Evolutionary conservation across 2,113 vertebrate genomes (phyloP).

Genomic region (Turnix velox): DNA sequence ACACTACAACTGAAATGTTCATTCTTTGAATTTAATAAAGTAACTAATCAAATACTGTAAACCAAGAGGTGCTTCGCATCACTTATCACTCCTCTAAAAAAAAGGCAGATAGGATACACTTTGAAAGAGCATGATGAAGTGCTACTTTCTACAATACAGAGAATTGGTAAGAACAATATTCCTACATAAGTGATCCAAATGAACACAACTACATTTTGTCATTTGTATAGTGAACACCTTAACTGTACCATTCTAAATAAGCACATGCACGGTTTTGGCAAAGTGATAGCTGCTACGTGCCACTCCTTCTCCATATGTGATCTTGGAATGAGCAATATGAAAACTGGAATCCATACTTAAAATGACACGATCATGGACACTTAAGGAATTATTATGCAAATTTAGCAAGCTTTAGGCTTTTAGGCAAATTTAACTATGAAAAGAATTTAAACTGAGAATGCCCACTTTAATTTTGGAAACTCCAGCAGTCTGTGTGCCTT

Average conservation of each 20-base stretch:
- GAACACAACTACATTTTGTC: background rate
- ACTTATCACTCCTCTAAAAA: background rate
- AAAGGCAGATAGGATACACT: background rate
- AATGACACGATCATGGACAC: background rate
- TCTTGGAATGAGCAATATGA: background rate
- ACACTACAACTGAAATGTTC: background rate
- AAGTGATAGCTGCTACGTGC: background rate
- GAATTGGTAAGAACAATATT: background rate
- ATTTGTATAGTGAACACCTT: background rate
- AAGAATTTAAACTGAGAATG: rapidly evolving
- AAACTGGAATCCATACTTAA: background rate
- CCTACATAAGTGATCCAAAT: background rate
- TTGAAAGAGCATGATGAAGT: background rate
- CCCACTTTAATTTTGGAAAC: background rate
- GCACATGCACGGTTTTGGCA: background rate
- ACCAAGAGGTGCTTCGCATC: background rate
- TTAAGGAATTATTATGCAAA: background rate
- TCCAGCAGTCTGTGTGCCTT: rapidly evolving
- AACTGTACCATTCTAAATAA: background rate
- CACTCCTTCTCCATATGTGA: background rate
- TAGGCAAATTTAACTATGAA: background rate
- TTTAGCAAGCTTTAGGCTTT: background rate
- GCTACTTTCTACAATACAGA: background rate
- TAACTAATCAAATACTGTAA: background rate
- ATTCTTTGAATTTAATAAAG: background rate